These are phyloP conservation scores for Heteromurus nitidus DNA, from an alignment of 2,888 invertebrate genomes.

Conservation along the genomic window DNA sequence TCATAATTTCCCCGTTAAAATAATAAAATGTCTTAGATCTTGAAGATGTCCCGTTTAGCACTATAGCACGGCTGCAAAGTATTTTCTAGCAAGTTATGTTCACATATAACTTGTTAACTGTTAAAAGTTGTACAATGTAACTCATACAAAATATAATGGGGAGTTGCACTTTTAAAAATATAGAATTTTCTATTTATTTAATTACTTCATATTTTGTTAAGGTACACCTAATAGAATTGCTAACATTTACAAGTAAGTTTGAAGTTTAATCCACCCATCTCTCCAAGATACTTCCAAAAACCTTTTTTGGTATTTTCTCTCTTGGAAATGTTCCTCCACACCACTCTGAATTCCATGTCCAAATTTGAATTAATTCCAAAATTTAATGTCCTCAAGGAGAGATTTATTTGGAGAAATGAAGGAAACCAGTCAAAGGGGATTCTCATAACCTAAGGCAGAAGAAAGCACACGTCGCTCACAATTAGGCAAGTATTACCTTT, in stretches of 20 bases:
- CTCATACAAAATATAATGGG: too few relatives aligned
- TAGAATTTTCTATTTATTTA: conserved; percentile 29
- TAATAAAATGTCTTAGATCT: conserved; percentile 24
- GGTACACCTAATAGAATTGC: conserved; percentile 28
- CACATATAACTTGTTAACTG: too few relatives aligned
- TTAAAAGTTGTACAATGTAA: too few relatives aligned
- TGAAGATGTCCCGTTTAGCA: too few relatives aligned
- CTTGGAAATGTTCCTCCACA: neutral
- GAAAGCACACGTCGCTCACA: too few relatives aligned
- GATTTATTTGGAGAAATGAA: neutral
- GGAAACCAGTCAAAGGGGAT: neutral
- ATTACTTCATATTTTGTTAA: neutral
- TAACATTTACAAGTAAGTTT: conserved; percentile 55
- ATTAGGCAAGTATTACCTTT: too few relatives aligned
- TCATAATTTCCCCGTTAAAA: conserved; percentile 31
- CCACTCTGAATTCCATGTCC: neutral
- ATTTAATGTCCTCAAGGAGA: conserved; percentile 5
- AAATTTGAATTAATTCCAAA: conserved; percentile 35
- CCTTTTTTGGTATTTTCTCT: conserved; percentile 37
- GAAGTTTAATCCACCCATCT: conserved; percentile 56
- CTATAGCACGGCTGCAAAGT: neutral
- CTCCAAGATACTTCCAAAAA: conserved; percentile 9
- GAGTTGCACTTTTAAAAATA: too few relatives aligned
- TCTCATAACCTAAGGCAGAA: too few relatives aligned
- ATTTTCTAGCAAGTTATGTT: neutral